A percentile compares a stretch with the other conserved stretches of the same genome.
These are phyloP conservation scores for Trematomus bernacchii DNA, from an alignment of 2,797 vertebrate species.

Conservation along the genomic window DNA sequence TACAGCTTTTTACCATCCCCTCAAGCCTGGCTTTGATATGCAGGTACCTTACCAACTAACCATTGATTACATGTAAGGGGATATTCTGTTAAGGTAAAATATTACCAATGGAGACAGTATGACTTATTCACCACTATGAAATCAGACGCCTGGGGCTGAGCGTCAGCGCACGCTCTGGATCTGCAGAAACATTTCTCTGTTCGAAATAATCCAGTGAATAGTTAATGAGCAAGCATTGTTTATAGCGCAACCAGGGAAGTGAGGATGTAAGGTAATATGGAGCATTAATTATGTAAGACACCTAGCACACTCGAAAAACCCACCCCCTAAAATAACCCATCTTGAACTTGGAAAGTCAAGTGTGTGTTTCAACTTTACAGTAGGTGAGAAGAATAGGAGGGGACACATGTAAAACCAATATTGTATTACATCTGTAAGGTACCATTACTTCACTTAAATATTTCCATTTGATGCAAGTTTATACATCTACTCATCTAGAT, in stretches of 20 bases:
- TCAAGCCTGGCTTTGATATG: constrained; percentile 19
- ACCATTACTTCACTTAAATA: too few relatives aligned
- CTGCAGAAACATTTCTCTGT: constrained; percentile 71
- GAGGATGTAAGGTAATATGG: constrained; percentile 81
- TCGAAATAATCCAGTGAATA: constrained; percentile 81
- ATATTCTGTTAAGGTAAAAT: constrained; percentile 61
- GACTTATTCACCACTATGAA: constrained; percentile 69
- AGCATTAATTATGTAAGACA: constrained; percentile 82
- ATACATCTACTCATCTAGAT: too few relatives aligned
- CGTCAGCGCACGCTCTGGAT: constrained; percentile 9
- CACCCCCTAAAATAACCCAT: constrained; percentile 4
- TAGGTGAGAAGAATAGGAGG: too few relatives aligned
- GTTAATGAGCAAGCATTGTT: constrained; percentile 79
- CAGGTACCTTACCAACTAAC: constrained; percentile 26
- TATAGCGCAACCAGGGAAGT: constrained; percentile 44
- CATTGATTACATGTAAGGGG: constrained; percentile 42
- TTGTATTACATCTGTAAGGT: too few relatives aligned
- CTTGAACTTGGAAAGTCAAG: constrained; percentile 53
- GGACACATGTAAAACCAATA: too few relatives aligned
- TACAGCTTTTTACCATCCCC: neutral
- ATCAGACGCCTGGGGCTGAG: constrained; percentile 57
- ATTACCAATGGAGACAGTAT: constrained; percentile 47
- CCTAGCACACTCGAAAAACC: constrained; percentile 39
- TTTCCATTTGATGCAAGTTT: too few relatives aligned
- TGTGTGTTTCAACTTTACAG: constrained; percentile 3